Evolutionary conservation across 2,888 invertebrate species (phyloP).

Genomic region (Conus canariensis): DNA sequence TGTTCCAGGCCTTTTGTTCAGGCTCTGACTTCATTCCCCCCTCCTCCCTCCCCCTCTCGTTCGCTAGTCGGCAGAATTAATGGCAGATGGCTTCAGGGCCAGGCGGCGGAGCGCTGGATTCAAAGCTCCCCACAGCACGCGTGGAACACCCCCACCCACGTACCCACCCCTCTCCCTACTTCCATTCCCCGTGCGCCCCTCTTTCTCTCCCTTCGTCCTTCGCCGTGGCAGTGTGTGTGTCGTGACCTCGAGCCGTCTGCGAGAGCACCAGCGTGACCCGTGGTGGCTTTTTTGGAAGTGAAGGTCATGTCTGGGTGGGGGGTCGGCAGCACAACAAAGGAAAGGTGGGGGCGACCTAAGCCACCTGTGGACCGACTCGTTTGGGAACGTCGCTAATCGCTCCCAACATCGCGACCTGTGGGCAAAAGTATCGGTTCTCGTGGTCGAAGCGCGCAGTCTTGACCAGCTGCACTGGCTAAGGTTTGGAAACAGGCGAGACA

Average conservation of each 20-base stretch:
- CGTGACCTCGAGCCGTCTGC: constrained; percentile 3
- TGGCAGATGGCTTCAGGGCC: background rate
- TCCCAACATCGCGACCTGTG: too few relatives aligned
- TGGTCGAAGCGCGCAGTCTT: too few relatives aligned
- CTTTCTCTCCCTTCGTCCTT: background rate
- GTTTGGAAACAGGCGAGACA: too few relatives aligned
- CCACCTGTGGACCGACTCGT: background rate
- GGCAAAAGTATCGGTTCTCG: too few relatives aligned
- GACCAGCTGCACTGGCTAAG: too few relatives aligned
- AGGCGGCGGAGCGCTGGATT: background rate
- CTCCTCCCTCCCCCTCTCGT: too few relatives aligned
- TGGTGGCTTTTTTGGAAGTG: background rate
- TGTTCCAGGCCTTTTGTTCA: background rate
- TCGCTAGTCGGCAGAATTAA: background rate
- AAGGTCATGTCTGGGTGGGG: background rate
- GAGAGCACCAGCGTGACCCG: background rate
- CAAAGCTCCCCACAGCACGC: background rate
- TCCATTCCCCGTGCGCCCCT: background rate
- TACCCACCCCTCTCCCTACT: background rate
- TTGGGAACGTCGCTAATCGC: too few relatives aligned
- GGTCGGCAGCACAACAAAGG: background rate
- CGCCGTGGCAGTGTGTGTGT: background rate
- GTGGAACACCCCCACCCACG: background rate
- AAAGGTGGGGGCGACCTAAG: background rate
- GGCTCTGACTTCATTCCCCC: background rate